Evolutionary conservation across 2,113 vertebrate species (phyloP), one percentile per base, ranked within the genome.

Genomic region (Campylomormyrus tamandua): DNA sequence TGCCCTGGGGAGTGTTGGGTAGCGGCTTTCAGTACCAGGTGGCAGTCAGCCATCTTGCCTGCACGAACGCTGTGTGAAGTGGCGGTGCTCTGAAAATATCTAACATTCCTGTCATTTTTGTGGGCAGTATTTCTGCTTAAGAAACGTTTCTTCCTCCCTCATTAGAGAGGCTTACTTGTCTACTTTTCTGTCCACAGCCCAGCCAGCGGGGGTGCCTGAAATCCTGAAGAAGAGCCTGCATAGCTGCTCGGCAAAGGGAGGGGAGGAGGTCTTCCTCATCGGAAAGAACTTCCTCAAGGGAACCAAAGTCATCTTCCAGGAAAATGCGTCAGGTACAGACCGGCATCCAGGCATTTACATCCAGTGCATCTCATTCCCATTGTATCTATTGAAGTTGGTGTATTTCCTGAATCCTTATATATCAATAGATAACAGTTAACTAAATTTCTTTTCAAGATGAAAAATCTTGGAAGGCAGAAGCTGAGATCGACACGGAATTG

Each of bases 241-340:
- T 94, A 98, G 95, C 89, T 98, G 97, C 91, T 97, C 97, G 27
- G 97, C 97, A 90, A 97, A 96, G 91, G 98, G 98, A 10, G 98
- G 98, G 90, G 97, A 98, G 90, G 98, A 99, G 90, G 96, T 99
- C 89, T 99, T 99, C 93, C 96, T 99, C 93, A 99, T 99, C 42
- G 98, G 98, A 94, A 99, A 99, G 95, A 99, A 99, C 95, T 99
- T 99, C 94, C 96, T 99, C 21, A 99, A 99, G 95, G 98, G 98
- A 96, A 97, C 98, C 90, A 99, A 99, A 97, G 98, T 99, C 92
- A 96, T 99, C 94, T 99, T 99, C 95, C 98, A 99, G 11, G 98
- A 99, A 93, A 98, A 98, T 89, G 35, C 96, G 91, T 97, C 97
- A 87, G 98, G 98, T 99, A 89, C 94, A 21, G 95, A 95, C 89